These are phyloP conservation scores for Saimiri boliviensis DNA, from an alignment of 2,113 vertebrate genomes.

Conservation along the genomic window DNA sequence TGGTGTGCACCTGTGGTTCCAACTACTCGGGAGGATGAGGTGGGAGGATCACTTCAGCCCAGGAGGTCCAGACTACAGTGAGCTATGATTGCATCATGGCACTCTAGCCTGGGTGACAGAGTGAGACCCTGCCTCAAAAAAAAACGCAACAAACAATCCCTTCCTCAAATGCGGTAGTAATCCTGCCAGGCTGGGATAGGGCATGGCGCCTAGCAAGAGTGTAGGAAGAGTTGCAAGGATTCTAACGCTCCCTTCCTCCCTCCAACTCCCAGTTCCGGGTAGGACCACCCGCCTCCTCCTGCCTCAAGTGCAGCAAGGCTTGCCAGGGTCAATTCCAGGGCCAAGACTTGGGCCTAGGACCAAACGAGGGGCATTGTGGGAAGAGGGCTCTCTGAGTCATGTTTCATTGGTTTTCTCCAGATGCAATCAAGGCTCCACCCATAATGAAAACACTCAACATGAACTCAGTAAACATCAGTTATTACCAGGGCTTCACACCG, in stretches of 20 bases:
- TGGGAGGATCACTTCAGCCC: no score
- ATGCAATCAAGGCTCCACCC: not conserved
- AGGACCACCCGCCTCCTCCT: not conserved
- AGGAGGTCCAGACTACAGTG: no score
- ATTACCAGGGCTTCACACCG: no score
- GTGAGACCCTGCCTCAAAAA: no score
- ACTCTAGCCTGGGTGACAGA: no score
- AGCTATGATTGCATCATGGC: no score
- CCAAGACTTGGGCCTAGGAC: not conserved
- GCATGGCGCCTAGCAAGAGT: not conserved
- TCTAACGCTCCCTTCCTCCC: not conserved
- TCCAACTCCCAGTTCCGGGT: fast-evolving
- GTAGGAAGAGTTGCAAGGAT: not conserved
- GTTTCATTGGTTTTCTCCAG: not conserved
- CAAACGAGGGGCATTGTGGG: not conserved
- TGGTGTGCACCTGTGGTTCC: no score
- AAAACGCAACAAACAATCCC: not conserved
- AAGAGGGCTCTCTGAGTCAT: not conserved
- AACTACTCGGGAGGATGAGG: no score
- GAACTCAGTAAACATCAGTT: not conserved
- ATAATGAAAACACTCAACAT: not conserved
- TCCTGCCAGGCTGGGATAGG: not conserved
- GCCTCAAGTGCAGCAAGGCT: not conserved
- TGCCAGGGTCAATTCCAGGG: not conserved
- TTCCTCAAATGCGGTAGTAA: not conserved